Percentiles rank a stretch among this genome's conserved stretches.
Conservation (phyloP, 2,888 invertebrate species). For the Xylocampa areola region DNA sequence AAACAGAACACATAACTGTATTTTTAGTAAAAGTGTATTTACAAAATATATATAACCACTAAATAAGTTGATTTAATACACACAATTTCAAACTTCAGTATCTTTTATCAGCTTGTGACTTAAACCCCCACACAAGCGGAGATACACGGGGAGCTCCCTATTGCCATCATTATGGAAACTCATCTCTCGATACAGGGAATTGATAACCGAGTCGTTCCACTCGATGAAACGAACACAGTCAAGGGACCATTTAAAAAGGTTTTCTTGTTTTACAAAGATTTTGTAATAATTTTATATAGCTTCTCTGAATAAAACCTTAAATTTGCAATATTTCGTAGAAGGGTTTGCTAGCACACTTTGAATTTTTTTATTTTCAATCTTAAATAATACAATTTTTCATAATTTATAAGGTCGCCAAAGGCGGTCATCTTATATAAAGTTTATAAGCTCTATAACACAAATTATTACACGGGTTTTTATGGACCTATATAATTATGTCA, state of each 20-base stretch:
- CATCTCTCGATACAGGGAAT: slow-evolving; percentile 83
- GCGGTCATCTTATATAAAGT: slow-evolving; percentile 23
- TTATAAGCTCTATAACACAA: background rate
- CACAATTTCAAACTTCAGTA: background rate
- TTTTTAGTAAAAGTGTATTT: background rate
- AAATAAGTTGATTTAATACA: background rate
- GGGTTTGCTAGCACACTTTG: slow-evolving; percentile 21
- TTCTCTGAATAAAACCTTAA: slow-evolving; percentile 5
- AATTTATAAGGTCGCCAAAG: slow-evolving; percentile 33
- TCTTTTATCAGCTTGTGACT: slow-evolving; percentile 44
- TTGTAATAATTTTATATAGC: slow-evolving; percentile 2
- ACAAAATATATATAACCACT: too few relatives aligned
- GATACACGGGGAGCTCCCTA: slow-evolving; percentile 70
- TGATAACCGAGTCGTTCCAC: slow-evolving; percentile 83
- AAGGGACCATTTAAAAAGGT: slow-evolving; percentile 54
- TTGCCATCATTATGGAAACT: slow-evolving; percentile 87
- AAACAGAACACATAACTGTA: too few relatives aligned
- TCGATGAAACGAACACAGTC: slow-evolving; percentile 65
- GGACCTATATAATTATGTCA: too few relatives aligned
- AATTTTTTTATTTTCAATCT: slow-evolving; percentile 25
- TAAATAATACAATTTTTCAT: slow-evolving; percentile 50
- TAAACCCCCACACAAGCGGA: slow-evolving; percentile 55
- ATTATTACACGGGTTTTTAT: too few relatives aligned
- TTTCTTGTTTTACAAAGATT: slow-evolving; percentile 31
- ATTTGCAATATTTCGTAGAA: slow-evolving; percentile 5